These are phyloP conservation scores for Ruditapes philippinarum DNA, from an alignment of 1,140 invertebrate genomes.

Conservation along the genomic window DNA sequence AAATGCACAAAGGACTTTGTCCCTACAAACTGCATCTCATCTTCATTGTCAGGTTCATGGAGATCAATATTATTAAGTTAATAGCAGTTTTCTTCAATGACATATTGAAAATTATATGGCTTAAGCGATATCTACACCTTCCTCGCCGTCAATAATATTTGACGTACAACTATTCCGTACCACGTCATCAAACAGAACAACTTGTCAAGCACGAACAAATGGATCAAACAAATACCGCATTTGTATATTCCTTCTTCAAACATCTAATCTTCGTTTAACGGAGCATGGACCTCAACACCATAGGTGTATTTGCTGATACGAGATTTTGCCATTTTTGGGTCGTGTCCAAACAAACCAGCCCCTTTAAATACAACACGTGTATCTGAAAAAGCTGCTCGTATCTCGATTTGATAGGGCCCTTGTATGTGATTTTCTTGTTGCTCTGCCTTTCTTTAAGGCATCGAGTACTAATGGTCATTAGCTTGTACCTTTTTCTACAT, in stretches of 20 bases:
- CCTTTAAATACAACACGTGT: constrained; percentile 18
- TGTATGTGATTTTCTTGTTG: too few relatives aligned
- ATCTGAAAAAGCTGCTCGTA: neutral
- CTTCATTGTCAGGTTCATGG: neutral
- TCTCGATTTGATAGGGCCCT: neutral
- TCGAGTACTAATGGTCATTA: too few relatives aligned
- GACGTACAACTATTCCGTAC: neutral
- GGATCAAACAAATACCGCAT: constrained; percentile 36
- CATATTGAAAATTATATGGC: neutral
- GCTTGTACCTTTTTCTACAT: too few relatives aligned
- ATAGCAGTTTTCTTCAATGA: neutral
- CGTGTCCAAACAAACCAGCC: constrained; percentile 34
- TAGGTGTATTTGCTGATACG: constrained; percentile 43
- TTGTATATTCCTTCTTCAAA: constrained; percentile 8
- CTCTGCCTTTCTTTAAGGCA: too few relatives aligned
- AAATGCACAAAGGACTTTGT: constrained; percentile 21
- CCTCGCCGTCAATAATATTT: constrained; percentile 1
- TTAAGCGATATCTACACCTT: constrained; percentile 23
- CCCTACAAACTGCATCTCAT: constrained; percentile 37
- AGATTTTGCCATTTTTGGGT: neutral
- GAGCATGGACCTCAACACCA: neutral
- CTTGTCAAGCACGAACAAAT: constrained; percentile 10
- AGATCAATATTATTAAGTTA: constrained; percentile 16
- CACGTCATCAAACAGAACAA: neutral
- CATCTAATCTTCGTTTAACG: neutral